Evolutionary conservation across 2,113 vertebrate genomes (phyloP).

Genomic region (Apistogramma diplotaenia): DNA sequence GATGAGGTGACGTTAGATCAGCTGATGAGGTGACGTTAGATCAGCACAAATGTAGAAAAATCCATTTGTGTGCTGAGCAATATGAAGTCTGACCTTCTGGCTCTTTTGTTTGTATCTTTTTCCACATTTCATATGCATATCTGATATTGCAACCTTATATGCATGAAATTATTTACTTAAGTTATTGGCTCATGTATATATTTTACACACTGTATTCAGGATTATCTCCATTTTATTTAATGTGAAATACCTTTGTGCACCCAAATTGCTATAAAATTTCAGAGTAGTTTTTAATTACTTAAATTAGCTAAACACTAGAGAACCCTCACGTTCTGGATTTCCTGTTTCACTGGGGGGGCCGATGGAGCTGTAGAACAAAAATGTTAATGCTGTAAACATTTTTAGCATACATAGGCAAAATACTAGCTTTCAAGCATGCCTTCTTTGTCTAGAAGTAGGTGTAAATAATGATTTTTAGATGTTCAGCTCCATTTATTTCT

Average conservation of each 20-base stretch:
- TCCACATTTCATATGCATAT: fast-evolving
- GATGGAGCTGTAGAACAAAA: too few relatives aligned
- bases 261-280: background rate
- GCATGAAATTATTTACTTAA: background rate
- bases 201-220: background rate
- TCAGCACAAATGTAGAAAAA: too few relatives aligned
- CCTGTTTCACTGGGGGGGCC: background rate
- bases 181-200: background rate
- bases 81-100: too few relatives aligned
- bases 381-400: too few relatives aligned
- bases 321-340: background rate
- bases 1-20: too few relatives aligned
- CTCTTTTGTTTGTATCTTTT: background rate
- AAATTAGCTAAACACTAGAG: background rate
- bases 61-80: too few relatives aligned
- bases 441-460: background rate
- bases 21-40: too few relatives aligned
- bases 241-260: background rate
- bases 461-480: background rate
- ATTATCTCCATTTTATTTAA: background rate
- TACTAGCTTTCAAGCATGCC: too few relatives aligned
- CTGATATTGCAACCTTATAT: background rate
- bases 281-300: background rate
- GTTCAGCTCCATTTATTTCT: background rate
- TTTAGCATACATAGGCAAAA: too few relatives aligned